Percentiles rank a stretch among this genome's conserved stretches.
These are phyloP conservation scores for Ifrita kowaldi DNA, from an alignment of 2,113 vertebrate species.

Conservation along the genomic window DNA sequence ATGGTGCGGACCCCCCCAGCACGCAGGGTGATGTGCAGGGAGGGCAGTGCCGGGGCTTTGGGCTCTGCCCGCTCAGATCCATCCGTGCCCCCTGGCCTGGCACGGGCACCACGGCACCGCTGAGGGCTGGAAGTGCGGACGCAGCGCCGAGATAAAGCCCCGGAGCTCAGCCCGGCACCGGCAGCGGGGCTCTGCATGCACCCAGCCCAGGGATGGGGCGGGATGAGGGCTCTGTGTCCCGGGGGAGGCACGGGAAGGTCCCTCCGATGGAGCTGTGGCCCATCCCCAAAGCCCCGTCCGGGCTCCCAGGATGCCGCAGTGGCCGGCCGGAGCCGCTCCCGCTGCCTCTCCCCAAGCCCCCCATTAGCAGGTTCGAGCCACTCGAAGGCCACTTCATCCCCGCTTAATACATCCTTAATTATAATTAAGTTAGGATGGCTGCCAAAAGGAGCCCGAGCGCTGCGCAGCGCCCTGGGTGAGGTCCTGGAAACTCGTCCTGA, in stretches of 20 bases:
- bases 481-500: neutral
- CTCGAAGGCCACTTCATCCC: slow-evolving; percentile 37
- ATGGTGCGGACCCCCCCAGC: neutral
- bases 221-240: neutral
- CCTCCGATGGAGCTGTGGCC: neutral
- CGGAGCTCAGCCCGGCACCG: neutral
- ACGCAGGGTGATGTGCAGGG: accelerated
- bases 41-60: neutral
- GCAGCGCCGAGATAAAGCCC: neutral
- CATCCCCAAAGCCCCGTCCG: accelerated
- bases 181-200: accelerated
- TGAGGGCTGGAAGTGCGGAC: neutral
- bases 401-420: slow-evolving; percentile 41
- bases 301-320: neutral
- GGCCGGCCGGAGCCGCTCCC: neutral
- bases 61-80: neutral
- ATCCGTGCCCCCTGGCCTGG: accelerated
- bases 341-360: neutral
- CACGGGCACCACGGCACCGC: accelerated
- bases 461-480: neutral
- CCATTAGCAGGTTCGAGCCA: slow-evolving; percentile 6
- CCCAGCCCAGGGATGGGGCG: neutral
- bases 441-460: neutral
- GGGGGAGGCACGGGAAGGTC: neutral
- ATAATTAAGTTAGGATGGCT: slow-evolving; percentile 16